Conservation (phyloP, 37 sponge, comb jelly and placozoan species). For the Mnemiopsis leidyi region DNA sequence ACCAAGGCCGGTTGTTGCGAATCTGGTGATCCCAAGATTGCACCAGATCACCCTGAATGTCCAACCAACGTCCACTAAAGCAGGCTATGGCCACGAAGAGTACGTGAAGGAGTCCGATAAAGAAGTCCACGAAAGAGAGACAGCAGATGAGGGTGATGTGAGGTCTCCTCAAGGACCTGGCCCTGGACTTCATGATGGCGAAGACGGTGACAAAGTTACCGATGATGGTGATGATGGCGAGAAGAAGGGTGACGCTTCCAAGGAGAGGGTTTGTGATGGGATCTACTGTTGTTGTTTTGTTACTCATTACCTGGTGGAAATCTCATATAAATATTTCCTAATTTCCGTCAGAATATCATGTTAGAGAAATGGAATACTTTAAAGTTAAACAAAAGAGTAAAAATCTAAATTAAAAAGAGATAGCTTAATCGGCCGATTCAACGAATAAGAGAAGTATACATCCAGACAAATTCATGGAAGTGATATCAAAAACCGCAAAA, state of each 20-base stretch:
- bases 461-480: too few relatives aligned
- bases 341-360: too few relatives aligned
- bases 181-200: constrained; percentile 30
- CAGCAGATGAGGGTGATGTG: constrained; percentile 65
- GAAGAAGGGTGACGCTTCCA: neutral
- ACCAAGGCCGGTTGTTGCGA: constrained; percentile 12
- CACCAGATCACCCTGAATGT: neutral
- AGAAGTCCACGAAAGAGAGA: constrained; percentile 19
- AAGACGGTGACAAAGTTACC: constrained; percentile 60
- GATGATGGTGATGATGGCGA: constrained; percentile 6
- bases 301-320: neutral
- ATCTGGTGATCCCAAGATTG: neutral
- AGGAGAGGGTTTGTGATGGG: constrained; percentile 12
- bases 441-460: too few relatives aligned
- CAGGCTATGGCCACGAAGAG: constrained; percentile 57
- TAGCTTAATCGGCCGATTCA: too few relatives aligned
- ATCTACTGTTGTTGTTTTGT: neutral
- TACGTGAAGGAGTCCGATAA: constrained; percentile 28
- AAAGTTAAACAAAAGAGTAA: too few relatives aligned
- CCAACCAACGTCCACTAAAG: constrained; percentile 42
- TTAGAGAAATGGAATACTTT: too few relatives aligned
- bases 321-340: neutral
- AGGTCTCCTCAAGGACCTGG: constrained; percentile 51
- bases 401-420: too few relatives aligned
- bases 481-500: too few relatives aligned